Percentiles rank a stretch among this genome's conserved stretches.
Conservation (phyloP, 2,113 vertebrate species). For the Corythornis vintsioides region DNA sequence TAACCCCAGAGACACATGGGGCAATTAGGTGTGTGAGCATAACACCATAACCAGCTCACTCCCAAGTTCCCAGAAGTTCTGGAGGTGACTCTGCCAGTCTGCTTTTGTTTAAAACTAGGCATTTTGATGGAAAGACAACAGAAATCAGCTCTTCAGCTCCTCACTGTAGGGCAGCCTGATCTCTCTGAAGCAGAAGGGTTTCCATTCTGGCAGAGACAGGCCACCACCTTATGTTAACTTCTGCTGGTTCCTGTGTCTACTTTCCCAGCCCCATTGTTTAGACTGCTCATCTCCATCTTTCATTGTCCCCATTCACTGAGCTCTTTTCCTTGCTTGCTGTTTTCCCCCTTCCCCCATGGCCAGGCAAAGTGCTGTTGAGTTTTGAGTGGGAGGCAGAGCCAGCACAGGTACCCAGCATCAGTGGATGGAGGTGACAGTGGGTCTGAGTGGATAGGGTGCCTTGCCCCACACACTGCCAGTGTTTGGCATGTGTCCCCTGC, state of each 20-base stretch:
- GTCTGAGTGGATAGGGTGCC: neutral
- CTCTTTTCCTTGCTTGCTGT: neutral
- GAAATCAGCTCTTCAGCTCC: neutral
- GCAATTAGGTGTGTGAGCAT: neutral
- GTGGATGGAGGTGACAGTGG: neutral
- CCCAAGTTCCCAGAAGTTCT: accelerated
- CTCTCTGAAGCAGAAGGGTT: neutral
- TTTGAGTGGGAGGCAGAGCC: accelerated
- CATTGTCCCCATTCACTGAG: neutral
- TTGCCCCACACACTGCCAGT: accelerated
- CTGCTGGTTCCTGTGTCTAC: neutral
- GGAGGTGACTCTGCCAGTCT: neutral
- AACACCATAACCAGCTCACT: neutral
- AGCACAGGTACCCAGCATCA: accelerated
- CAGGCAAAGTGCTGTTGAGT: neutral
- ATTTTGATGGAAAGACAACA: neutral
- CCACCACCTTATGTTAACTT: neutral
- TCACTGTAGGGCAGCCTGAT: neutral
- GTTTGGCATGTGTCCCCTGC: neutral
- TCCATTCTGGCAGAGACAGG: neutral
- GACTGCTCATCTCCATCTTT: neutral
- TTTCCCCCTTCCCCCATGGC: neutral
- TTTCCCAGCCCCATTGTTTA: neutral
- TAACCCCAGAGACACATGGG: accelerated
- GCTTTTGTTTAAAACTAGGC: neutral